Conservation (phyloP, 2,888 invertebrate genomes). For the Drosophila ezoana region DNA sequence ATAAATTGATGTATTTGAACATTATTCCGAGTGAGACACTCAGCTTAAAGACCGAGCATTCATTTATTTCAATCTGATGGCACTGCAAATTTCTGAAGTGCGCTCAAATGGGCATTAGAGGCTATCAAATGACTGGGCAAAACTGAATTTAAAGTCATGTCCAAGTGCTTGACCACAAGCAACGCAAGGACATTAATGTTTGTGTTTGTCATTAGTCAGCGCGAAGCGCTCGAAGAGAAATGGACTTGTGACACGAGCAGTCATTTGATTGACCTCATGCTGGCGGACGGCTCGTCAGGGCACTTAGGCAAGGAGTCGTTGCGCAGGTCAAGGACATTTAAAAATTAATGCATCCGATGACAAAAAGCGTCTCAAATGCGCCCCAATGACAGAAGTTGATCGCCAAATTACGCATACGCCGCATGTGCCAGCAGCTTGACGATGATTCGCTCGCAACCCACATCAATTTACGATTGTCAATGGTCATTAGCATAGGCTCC, state of each 20-base stretch:
- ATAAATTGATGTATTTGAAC: neutral
- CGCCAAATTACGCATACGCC: constrained; percentile 49
- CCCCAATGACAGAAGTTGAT: constrained; percentile 5
- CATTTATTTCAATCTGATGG: constrained; percentile 11
- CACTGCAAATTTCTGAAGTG: constrained; percentile 3
- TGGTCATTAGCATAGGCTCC: constrained; percentile 26
- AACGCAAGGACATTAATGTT: constrained; percentile 26
- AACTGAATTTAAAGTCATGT: constrained; percentile 23
- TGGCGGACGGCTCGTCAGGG: neutral
- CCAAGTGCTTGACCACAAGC: constrained; percentile 34
- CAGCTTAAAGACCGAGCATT: neutral
- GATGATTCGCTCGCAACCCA: constrained; percentile 19
- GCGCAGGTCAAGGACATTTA: constrained; percentile 22
- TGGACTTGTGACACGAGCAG: constrained; percentile 43
- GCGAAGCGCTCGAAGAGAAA: constrained; percentile 31
- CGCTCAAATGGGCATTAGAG: constrained; percentile 25
- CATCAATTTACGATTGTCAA: constrained; percentile 44
- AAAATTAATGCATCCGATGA: constrained; percentile 23
- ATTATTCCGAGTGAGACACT: neutral
- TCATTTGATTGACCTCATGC: constrained; percentile 43
- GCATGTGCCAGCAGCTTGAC: constrained; percentile 10
- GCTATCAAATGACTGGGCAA: constrained; percentile 37
- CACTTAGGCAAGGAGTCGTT: neutral
- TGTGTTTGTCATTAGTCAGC: constrained; percentile 42
- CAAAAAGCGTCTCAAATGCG: constrained; percentile 10